Base-by-base conservation (phyloP, 1,140 invertebrate genomes). In the Lasaia peninsularis region DNA sequence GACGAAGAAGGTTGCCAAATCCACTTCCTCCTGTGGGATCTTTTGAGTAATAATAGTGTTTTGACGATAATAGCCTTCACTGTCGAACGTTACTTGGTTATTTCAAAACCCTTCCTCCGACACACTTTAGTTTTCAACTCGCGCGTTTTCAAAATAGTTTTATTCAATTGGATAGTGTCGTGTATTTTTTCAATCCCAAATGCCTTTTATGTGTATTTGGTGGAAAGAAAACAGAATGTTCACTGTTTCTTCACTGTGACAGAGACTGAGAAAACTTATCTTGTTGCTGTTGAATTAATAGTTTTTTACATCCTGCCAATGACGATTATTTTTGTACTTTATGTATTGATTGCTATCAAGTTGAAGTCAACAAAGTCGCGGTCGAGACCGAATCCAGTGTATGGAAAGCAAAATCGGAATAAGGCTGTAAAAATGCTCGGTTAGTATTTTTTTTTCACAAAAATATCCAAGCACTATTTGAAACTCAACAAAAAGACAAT, bases 281-380 rank as follows among this genome's bases (percentile, higher is more conserved):
- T 28, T 16, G 34, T 55, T 2, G 34, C 34, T 28, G 20, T 44
- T 24, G 35, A 40, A n/a, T 28, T 55, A 6, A 55, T 21, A 0
- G 34, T 55, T 8, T 55, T 55, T 1, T 55, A 40, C 14, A 37
- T 40, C 3, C 16, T 55, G 9, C 53, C 53, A 7, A 96, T 97
- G 95, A 93, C 93, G 1, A 88, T 96, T 16, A 96, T 97, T 73
- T 94, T 93, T n/a, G 92, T 95, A 3, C 90, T 96, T 9, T 97
- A 98, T 76, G 88, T 95, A n/a, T 80, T 95, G 59, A 97, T 97
- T 65, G 95, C 93, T 0, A 74, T 95, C 7, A 93, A 94, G 62
- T 84, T 97, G 33, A 92, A 93, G 60, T 85, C 90, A 16, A 92
- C 93, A 0, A 90, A 89, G n/a, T 78, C 90, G 32, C 86, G 92